Conservation (phyloP, 2,797 vertebrate genomes). For the Setipinna tenuifilis region DNA sequence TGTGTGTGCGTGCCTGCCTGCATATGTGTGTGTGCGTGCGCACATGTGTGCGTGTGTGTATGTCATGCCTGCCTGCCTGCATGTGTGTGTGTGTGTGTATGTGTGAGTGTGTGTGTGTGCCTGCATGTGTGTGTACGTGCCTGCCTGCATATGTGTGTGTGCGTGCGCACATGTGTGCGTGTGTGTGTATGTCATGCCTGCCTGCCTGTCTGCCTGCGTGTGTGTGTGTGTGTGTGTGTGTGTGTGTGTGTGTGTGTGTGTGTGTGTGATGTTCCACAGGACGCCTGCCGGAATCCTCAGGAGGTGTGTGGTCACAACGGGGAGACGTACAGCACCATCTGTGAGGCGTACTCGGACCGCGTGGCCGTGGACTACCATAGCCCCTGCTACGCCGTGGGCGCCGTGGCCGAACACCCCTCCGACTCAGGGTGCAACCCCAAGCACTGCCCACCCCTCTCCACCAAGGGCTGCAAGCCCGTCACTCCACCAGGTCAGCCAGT, state of each 20-base stretch:
- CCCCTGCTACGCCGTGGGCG: slow-evolving; percentile 85
- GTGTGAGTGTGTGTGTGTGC: not conserved
- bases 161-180: no score
- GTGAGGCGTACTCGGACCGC: slow-evolving; percentile 87
- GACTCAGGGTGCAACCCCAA: slow-evolving; percentile 84
- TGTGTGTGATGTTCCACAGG: slow-evolving; percentile 64
- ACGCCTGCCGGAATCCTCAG: slow-evolving; percentile 77
- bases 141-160: no score
- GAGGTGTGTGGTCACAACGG: slow-evolving; percentile 90
- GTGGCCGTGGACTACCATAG: slow-evolving; percentile 88
- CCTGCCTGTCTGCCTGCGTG: not conserved
- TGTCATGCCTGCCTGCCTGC: not conserved
- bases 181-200: not conserved
- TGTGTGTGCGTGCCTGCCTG: not conserved
- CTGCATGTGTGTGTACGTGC: not conserved
- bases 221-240: no score
- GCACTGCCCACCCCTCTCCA: slow-evolving; percentile 78
- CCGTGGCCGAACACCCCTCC: slow-evolving; percentile 71
- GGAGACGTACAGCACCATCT: slow-evolving; percentile 87
- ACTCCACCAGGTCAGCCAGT: slow-evolving; percentile 82
- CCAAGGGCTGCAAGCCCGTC: slow-evolving; percentile 80
- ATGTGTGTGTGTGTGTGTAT: no score
- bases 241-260: no score
- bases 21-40: no score
- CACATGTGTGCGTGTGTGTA: not conserved